phyloP scores from a whole-genome alignment of 2,113 vertebrate genomes.

The Zingel zingel region DNA sequence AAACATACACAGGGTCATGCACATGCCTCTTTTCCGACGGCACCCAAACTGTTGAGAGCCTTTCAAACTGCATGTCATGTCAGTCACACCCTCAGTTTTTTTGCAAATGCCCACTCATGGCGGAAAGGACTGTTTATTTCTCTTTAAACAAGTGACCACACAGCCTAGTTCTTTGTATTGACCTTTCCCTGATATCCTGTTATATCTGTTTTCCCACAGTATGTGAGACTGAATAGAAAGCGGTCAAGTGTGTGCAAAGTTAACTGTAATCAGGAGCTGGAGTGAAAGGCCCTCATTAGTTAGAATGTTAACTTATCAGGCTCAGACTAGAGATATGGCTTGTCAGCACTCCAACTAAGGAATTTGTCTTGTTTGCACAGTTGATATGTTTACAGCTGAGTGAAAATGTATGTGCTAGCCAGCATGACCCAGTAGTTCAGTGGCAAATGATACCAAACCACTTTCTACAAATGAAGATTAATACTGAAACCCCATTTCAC shows the following conservation, averaged over 20 bases:
- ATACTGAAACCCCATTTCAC: conserved; percentile 4
- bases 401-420: conserved; percentile 54
- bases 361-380: conserved; percentile 72
- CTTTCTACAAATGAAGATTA: conserved; percentile 26
- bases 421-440: conserved; percentile 27
- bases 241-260: conserved; percentile 46
- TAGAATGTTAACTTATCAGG: conserved; percentile 67
- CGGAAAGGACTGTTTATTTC: conserved; percentile 75
- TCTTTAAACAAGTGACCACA: conserved; percentile 77
- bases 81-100: conserved; percentile 74
- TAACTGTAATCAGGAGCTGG: conserved; percentile 64
- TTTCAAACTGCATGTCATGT: conserved; percentile 67
- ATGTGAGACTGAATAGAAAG: conserved; percentile 40
- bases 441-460: conserved; percentile 7
- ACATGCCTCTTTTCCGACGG: conserved; percentile 60
- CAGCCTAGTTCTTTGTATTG: conserved; percentile 17
- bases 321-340: conserved; percentile 62
- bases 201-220: conserved; percentile 57
- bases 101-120: conserved; percentile 63
- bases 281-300: conserved; percentile 68
- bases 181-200: conserved; percentile 39
- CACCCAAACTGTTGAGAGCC: conserved; percentile 57
- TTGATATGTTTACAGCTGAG: conserved; percentile 66
- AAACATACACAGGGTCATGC: conserved; percentile 57
- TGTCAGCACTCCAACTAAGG: conserved; percentile 38